Conservation (phyloP, 2,113 vertebrate genomes). For the Pampusana beccarii region DNA sequence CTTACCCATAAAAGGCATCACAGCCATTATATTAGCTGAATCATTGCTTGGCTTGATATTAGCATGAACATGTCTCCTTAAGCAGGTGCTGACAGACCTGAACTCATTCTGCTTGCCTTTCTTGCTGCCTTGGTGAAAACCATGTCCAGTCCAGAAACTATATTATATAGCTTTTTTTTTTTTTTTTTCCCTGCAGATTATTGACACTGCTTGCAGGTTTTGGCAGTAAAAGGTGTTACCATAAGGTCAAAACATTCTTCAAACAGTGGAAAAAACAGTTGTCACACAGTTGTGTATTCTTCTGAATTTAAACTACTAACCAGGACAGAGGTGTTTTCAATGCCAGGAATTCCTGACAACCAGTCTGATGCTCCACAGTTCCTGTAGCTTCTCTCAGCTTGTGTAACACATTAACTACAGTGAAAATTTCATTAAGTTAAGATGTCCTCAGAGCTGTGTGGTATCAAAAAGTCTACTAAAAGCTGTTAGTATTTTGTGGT, state of each 20-base stretch:
- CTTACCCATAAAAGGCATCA: not conserved
- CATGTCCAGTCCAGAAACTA: not conserved
- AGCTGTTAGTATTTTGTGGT: not conserved
- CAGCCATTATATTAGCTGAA: not conserved
- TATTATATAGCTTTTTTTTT: not conserved
- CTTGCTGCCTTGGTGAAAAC: not conserved
- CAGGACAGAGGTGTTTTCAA: not conserved
- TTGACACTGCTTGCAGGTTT: not conserved
- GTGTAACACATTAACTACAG: not conserved
- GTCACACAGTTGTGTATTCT: not conserved
- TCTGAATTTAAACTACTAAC: not conserved
- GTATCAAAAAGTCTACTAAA: not conserved
- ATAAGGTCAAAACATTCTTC: not conserved
- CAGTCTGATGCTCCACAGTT: not conserved
- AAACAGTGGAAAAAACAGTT: not conserved
- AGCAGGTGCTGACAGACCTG: slow-evolving; percentile 26
- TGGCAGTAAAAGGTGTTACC: not conserved
- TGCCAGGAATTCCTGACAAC: not conserved
- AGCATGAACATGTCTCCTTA: not conserved
- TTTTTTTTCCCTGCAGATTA: too few species aligned
- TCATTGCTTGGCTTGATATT: not conserved
- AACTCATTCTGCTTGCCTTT: not conserved
- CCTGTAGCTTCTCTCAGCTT: not conserved
- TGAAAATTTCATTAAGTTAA: not conserved
- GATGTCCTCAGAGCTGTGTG: not conserved